Percentiles rank a stretch among this genome's conserved stretches.
Conservation (phyloP, 2,113 vertebrate genomes). For the Prionailurus bengalensis region DNA sequence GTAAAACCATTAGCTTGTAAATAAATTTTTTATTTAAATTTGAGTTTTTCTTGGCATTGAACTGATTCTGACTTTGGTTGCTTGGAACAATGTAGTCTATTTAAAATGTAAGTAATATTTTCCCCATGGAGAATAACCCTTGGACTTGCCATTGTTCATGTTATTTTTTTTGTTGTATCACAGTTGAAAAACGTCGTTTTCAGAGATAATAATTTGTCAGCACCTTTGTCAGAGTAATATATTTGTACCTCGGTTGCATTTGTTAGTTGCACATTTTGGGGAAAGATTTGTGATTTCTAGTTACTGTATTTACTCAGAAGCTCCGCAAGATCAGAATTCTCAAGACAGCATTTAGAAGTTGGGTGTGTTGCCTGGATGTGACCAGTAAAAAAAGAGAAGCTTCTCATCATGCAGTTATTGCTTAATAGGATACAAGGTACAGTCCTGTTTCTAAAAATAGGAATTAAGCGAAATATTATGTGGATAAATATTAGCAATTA, state of each 20-base stretch:
- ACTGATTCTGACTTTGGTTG: background rate
- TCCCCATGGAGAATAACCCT: background rate
- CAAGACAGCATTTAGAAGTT: slow-evolving; percentile 15
- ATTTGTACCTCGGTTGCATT: background rate
- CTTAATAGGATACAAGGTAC: background rate
- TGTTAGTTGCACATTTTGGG: slow-evolving; percentile 21
- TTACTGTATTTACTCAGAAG: slow-evolving; percentile 29
- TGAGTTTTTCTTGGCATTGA: background rate
- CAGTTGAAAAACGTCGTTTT: background rate
- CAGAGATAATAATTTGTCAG: background rate
- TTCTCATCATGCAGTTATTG: background rate
- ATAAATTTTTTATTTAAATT: slow-evolving; percentile 19
- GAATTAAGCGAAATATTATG: background rate
- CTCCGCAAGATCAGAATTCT: background rate
- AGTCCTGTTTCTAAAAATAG: slow-evolving; percentile 36
- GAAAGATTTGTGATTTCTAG: slow-evolving; percentile 52
- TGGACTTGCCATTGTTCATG: slow-evolving; percentile 53
- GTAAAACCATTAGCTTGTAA: background rate
- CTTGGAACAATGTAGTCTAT: background rate
- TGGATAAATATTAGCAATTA: background rate
- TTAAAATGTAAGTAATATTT: slow-evolving; percentile 59
- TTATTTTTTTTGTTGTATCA: slow-evolving; percentile 45
- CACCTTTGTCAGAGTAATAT: slow-evolving; percentile 36
- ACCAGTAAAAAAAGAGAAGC: background rate
- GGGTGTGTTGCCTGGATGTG: background rate